phyloP scores from a whole-genome alignment of 2,797 vertebrate species.

The Danio tinwini region DNA sequence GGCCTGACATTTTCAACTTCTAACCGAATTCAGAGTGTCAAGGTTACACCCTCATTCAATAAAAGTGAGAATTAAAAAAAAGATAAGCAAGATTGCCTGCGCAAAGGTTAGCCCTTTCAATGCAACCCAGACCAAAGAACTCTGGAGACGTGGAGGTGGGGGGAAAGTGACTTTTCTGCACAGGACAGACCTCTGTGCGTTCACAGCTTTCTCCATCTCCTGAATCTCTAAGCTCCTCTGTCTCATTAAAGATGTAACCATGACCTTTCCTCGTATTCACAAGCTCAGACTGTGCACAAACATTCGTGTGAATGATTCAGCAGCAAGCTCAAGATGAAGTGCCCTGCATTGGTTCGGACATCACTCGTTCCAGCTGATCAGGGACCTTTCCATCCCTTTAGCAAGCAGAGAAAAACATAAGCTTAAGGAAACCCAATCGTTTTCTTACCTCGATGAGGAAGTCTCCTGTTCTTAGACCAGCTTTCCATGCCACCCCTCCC shows the following conservation, averaged over 20 bases:
- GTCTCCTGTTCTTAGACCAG: constrained; percentile 88
- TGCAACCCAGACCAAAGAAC: constrained; percentile 1
- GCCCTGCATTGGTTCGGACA: constrained; percentile 14
- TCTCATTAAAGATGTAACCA: constrained; percentile 63
- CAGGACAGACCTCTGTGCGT: constrained; percentile 36
- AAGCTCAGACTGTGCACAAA: constrained; percentile 53
- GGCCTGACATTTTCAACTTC: constrained; percentile 35
- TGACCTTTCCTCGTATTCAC: constrained; percentile 57
- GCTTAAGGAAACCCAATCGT: not conserved
- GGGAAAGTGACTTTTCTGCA: constrained; percentile 10
- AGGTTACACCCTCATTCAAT: constrained; percentile 13
- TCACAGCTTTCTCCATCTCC: constrained; percentile 33
- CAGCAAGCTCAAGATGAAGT: constrained; percentile 34
- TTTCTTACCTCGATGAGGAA: constrained; percentile 86
- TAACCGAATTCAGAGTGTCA: constrained; percentile 28
- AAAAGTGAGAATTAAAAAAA: constrained; percentile 23
- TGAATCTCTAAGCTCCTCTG: constrained; percentile 29
- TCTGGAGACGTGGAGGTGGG: constrained; percentile 4
- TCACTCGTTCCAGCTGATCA: constrained; percentile 20
- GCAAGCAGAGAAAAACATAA: constrained; percentile 17
- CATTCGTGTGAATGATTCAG: constrained; percentile 44
- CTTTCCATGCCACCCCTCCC: constrained; percentile 89
- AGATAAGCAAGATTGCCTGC: not conserved
- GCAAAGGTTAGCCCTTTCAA: constrained; percentile 27
- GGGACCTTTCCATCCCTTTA: constrained; percentile 24